phyloP scores from a whole-genome alignment of 1,140 invertebrate genomes.

The Lamellibrachia luymesi region DNA sequence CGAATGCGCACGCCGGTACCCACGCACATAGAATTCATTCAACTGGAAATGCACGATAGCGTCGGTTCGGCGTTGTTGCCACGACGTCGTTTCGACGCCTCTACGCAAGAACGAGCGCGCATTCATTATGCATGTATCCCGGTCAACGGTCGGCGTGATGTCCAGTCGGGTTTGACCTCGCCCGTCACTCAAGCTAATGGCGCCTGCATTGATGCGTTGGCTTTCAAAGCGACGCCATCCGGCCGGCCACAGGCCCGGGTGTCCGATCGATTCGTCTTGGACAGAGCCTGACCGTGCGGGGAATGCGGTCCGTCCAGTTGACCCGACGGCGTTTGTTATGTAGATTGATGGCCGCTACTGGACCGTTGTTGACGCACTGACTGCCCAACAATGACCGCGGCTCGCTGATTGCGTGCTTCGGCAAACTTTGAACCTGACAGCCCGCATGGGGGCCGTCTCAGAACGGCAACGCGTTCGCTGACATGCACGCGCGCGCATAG shows the following conservation, averaged over 20 bases:
- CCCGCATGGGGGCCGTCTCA: background rate
- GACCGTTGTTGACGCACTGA: background rate
- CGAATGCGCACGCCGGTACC: background rate
- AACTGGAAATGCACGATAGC: background rate
- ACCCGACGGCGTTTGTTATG: background rate
- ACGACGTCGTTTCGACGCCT: background rate
- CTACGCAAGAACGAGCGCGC: background rate
- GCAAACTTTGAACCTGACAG: background rate
- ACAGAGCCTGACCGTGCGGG: background rate
- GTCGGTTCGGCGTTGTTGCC: background rate
- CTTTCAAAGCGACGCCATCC: background rate
- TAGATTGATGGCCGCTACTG: background rate
- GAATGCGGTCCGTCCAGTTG: background rate
- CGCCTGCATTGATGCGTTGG: background rate
- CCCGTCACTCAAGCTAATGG: background rate
- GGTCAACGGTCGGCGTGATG: background rate
- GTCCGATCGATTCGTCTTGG: background rate
- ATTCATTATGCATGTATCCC: background rate
- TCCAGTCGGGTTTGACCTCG: background rate
- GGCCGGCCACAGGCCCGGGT: background rate
- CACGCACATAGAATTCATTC: background rate
- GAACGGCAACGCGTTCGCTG: background rate
- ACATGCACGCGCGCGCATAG: background rate
- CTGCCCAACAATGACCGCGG: background rate
- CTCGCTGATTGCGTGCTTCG: background rate